Conservation (phyloP, 2,113 vertebrate genomes). For the Glaucomys volans region DNA sequence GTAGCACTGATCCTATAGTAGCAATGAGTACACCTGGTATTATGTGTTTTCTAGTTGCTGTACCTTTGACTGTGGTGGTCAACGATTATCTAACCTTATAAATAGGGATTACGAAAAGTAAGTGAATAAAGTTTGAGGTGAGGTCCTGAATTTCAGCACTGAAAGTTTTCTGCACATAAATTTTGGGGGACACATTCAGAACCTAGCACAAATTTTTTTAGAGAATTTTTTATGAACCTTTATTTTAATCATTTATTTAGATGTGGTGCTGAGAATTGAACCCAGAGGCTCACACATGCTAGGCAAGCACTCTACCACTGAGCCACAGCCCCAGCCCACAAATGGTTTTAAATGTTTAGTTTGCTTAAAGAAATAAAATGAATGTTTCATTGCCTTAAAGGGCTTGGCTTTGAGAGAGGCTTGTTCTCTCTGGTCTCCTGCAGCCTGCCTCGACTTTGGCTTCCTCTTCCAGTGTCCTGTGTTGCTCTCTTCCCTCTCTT, state of each 20-base stretch:
- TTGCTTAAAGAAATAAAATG: background rate
- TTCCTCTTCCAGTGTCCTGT: background rate
- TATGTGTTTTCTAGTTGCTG: background rate
- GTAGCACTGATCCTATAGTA: background rate
- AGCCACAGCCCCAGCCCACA: background rate
- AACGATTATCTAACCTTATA: constrained; percentile 3
- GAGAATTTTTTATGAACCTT: no score
- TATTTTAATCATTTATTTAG: no score
- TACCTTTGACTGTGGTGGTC: background rate
- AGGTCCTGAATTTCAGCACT: background rate
- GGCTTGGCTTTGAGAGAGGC: background rate
- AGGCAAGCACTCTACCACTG: no score
- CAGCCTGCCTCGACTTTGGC: no score
- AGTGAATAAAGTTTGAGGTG: background rate
- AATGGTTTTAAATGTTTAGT: background rate
- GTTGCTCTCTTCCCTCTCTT: background rate
- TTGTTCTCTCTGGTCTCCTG: background rate
- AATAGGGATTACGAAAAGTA: background rate
- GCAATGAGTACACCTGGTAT: background rate
- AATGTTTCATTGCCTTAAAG: background rate
- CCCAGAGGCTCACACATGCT: no score
- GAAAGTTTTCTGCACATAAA: background rate
- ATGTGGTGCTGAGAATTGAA: no score
- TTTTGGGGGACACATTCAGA: background rate
- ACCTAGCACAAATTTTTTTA: background rate